These are phyloP conservation scores for Drosophila kanapiae DNA, from an alignment of 1,140 invertebrate species.

Conservation along the genomic window DNA sequence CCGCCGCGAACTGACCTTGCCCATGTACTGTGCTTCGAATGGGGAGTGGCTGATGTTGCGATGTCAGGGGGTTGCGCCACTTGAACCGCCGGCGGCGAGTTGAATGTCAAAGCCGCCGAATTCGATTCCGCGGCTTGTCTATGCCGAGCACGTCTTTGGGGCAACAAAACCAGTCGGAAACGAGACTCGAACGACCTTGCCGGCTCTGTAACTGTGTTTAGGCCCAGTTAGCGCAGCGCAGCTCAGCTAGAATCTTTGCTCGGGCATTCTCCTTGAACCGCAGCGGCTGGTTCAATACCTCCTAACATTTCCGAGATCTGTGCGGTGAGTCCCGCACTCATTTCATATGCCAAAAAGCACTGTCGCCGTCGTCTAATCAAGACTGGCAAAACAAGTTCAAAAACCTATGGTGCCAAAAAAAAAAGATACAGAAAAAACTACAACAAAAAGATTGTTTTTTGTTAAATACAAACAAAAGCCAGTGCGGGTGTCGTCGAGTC, in stretches of 20 bases:
- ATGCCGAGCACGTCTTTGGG: constrained; percentile 51
- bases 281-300: constrained; percentile 45
- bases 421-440: constrained; percentile 17
- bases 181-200: constrained; percentile 43
- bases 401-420: constrained; percentile 31
- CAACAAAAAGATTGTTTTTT: constrained; percentile 9
- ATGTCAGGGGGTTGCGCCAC: constrained; percentile 29
- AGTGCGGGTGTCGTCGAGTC: constrained; percentile 55
- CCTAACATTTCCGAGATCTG: constrained; percentile 60
- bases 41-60: not conserved
- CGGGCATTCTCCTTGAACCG: constrained; percentile 45
- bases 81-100: constrained; percentile 56
- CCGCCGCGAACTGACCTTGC: constrained; percentile 47
- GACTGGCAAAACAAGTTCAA: constrained; percentile 57
- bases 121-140: constrained; percentile 39
- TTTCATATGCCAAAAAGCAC: constrained; percentile 55
- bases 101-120: constrained; percentile 60
- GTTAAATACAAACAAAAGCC: constrained; percentile 47
- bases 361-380: constrained; percentile 43
- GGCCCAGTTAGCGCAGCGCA: constrained; percentile 49
- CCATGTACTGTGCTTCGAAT: constrained; percentile 9
- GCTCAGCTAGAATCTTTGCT: constrained; percentile 21
- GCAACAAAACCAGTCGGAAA: constrained; percentile 24
- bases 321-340: constrained; percentile 39
- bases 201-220: constrained; percentile 50